phyloP scores from a whole-genome alignment of 2,113 vertebrate species.

The Stegastes partitus region DNA sequence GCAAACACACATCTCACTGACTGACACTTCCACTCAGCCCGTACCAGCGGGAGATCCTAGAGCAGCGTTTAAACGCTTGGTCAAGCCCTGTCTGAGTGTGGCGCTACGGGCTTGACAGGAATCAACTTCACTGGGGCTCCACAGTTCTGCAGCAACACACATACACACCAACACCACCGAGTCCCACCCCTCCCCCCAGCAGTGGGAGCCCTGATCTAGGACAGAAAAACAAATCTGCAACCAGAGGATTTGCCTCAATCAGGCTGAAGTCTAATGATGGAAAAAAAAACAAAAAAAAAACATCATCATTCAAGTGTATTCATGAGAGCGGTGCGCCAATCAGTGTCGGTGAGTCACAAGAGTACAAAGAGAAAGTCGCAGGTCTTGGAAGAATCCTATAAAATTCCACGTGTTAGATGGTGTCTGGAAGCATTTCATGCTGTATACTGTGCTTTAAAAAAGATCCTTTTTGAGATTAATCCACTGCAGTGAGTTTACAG shows the following conservation, averaged over 20 bases:
- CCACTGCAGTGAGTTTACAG: conserved; percentile 22
- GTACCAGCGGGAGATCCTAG: conserved; percentile 66
- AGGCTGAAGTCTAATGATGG: conserved; percentile 41
- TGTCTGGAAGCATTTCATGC: background rate
- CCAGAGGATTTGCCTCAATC: conserved; percentile 40
- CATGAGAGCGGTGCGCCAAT: conserved; percentile 27
- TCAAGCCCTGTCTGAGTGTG: conserved; percentile 73
- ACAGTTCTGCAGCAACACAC: conserved; percentile 29
- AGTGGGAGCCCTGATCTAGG: conserved; percentile 29
- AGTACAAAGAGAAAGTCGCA: conserved; percentile 1
- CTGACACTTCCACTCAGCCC: conserved; percentile 73
- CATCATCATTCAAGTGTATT: conserved; percentile 18
- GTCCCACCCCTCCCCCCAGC: background rate
- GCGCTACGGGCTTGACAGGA: conserved; percentile 72
- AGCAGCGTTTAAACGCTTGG: conserved; percentile 76
- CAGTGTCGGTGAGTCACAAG: background rate
- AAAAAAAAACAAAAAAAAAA: conserved; percentile 26
- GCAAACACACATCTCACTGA: conserved; percentile 52
- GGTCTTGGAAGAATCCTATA: background rate
- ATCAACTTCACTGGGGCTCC: conserved; percentile 69
- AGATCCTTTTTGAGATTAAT: background rate
- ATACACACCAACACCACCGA: background rate
- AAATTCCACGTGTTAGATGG: background rate
- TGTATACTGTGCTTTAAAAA: background rate
- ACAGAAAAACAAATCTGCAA: conserved; percentile 58